Conservation (phyloP, 1,140 invertebrate species). For the Littorina saxatilis region DNA sequence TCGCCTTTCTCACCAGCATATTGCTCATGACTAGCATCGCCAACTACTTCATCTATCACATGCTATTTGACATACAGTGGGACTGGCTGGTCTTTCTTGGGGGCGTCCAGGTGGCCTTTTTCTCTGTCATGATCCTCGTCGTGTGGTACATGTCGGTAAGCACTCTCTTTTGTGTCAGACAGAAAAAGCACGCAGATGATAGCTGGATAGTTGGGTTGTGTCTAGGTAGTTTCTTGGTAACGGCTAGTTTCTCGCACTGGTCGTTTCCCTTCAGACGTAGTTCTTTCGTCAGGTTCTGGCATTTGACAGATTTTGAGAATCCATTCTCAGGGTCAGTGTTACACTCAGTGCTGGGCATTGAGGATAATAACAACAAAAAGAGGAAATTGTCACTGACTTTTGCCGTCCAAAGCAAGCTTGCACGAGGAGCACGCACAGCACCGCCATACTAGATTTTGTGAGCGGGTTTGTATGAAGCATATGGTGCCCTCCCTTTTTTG, state of each 20-base stretch:
- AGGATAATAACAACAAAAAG: no score
- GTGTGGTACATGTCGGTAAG: conserved; percentile 91
- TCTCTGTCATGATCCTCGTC: conserved; percentile 90
- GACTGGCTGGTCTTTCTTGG: conserved; percentile 88
- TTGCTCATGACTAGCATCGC: conserved; percentile 91
- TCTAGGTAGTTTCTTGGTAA: no score
- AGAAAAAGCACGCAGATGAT: no score
- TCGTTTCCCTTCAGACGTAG: no score
- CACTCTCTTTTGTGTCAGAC: background rate
- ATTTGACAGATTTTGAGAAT: no score
- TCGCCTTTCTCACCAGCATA: conserved; percentile 89
- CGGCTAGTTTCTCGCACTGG: no score
- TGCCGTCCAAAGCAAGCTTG: background rate
- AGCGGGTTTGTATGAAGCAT: background rate
- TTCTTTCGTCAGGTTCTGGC: no score
- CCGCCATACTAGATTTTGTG: background rate
- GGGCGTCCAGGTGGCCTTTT: conserved; percentile 87
- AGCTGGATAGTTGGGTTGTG: no score
- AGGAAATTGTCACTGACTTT: no score
- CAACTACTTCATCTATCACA: conserved; percentile 92
- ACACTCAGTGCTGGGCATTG: no score
- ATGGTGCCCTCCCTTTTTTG: conserved; percentile 37
- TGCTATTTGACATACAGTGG: conserved; percentile 89
- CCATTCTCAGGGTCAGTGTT: no score
- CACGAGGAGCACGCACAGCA: background rate